phyloP scores from a whole-genome alignment of 1,140 invertebrate genomes.

The Caenorhabditis brenneri region DNA sequence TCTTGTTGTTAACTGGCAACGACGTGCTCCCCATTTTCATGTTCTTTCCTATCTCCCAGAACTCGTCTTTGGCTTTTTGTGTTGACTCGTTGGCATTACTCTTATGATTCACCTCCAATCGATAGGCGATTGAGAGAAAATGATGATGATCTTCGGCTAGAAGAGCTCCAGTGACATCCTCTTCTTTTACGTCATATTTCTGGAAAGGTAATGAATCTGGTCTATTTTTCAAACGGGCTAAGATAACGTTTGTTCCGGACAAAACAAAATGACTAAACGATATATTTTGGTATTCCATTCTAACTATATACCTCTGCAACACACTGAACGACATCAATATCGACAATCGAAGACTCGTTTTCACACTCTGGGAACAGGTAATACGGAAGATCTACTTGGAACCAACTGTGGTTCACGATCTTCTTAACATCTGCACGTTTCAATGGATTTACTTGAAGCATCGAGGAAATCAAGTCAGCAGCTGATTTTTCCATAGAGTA shows the following conservation, averaged over 20 bases:
- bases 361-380: constrained; percentile 95
- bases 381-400: constrained; percentile 90
- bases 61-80: constrained; percentile 68
- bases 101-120: constrained; percentile 98
- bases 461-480: constrained; percentile 89
- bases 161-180: constrained; percentile 84
- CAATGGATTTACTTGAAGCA: constrained; percentile 98
- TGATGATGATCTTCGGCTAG: constrained; percentile 95
- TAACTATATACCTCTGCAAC: constrained; percentile 78
- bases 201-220: no score
- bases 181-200: constrained; percentile 91
- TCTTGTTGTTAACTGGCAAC: constrained; percentile 92
- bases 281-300: no score
- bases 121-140: constrained; percentile 96
- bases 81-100: constrained; percentile 78
- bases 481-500: constrained; percentile 95
- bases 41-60: constrained; percentile 65
- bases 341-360: constrained; percentile 94
- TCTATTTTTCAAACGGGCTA: no score
- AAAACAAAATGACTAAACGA: no score
- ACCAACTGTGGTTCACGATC: constrained; percentile 97
- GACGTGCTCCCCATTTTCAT: constrained; percentile 67
- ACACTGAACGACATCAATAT: constrained; percentile 91
- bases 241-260: no score
- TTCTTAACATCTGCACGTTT: constrained; percentile 95